These are phyloP conservation scores for Amyelois transitella DNA, from an alignment of 1,140 invertebrate genomes.

Conservation along the genomic window DNA sequence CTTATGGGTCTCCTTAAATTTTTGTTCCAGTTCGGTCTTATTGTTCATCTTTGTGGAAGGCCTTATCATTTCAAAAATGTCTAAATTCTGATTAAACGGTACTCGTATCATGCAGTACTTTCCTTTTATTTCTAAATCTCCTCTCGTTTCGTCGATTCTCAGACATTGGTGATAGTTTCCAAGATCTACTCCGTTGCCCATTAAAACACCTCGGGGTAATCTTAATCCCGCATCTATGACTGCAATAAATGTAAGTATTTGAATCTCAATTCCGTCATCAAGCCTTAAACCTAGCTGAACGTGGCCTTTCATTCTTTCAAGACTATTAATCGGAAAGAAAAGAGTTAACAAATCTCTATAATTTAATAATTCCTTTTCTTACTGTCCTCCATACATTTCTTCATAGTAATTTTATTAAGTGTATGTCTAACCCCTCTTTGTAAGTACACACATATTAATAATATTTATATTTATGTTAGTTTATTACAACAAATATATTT, in stretches of 20 bases:
- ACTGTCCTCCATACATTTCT: too few species aligned
- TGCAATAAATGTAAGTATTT: conserved; percentile 3
- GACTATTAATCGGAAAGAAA: too few species aligned
- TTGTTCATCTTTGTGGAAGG: background rate
- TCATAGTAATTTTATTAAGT: too few species aligned
- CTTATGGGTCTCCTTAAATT: too few species aligned
- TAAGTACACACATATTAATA: too few species aligned
- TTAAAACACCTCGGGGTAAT: conserved; percentile 25
- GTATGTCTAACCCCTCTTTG: too few species aligned
- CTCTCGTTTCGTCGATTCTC: conserved; percentile 11
- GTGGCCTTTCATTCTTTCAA: too few species aligned
- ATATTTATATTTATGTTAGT: too few species aligned
- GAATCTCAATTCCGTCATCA: background rate
- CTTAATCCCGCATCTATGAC: conserved; percentile 29
- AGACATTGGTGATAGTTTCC: conserved; percentile 36
- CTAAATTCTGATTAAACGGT: conserved; percentile 18
- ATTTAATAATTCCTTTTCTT: too few species aligned
- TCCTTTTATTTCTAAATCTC: conserved; percentile 24
- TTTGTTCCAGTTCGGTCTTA: background rate
- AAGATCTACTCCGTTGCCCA: conserved; percentile 21
- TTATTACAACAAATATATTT: too few species aligned
- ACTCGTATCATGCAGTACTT: conserved; percentile 32
- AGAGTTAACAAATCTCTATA: too few species aligned
- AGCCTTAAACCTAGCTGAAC: background rate
- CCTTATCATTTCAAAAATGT: background rate